Base-by-base conservation (phyloP, 2,888 invertebrate species). In the Operophtera brumata region DNA sequence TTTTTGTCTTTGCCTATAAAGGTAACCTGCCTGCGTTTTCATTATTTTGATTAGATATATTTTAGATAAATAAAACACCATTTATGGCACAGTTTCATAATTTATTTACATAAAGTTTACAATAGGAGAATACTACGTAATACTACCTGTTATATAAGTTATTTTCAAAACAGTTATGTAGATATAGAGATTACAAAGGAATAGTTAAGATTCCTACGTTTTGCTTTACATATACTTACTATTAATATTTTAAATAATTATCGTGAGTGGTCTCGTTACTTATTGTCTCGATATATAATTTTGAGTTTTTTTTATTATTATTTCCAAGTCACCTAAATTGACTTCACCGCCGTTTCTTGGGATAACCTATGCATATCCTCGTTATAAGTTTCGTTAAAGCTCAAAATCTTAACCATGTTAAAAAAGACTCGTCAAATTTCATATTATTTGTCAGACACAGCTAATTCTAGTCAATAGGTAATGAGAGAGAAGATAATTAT, bases 381-480 rank as follows among this genome's bases (percentile, higher is more conserved):
- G 46, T 55, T 43, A 54, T 54, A 56, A 45, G 55, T 61, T 37
- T 57, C n/a, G 30, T 60, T 62, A 54, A 51, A 46, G 66, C 66
- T 68, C 61, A 64, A 55, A 62, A 59, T 36, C 37, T 20, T 62
- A 47, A 56, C 54, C 53, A 50, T 58, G 61, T 65, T 45, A 14
- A 51, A 62, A 68, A 54, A 55, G 3, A 40, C 43, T 56, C 28
- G 51, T 61, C 58, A 66, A 61, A 64, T 61, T 20, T 20, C 20
- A 20, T 71, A 70, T 87, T 90, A 90, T 90, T 90, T 90, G 90
- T 90, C 90, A 82, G 80, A 87, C 90, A 90, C 90, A 90, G 90
- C 90, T 83, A 78, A 70, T 69, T 75, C 76, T 82, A 85, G 73
- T 78, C 73, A 73, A 73, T 68, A 75, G 7, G 8, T 69, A 75